Evolutionary conservation across 2,113 vertebrate species (phyloP).

Genomic region (Ramphastos sulfuratus): DNA sequence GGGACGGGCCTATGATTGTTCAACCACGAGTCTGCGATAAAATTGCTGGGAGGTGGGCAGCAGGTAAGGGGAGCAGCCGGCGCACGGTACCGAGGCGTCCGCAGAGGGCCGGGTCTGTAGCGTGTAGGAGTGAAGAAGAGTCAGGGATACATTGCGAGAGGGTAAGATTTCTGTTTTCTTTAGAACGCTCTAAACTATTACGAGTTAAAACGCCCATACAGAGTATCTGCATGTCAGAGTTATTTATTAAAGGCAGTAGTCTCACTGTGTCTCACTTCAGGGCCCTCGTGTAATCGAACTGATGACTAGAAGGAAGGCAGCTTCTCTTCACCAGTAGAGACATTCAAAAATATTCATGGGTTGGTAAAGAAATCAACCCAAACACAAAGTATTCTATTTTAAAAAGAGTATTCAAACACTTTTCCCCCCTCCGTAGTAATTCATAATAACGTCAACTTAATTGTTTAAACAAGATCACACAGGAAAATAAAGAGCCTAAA

Average conservation of each 20-base stretch:
- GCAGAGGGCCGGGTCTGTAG: background rate
- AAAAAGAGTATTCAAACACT: background rate
- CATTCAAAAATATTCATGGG: background rate
- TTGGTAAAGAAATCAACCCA: background rate
- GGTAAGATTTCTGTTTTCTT: fast-evolving
- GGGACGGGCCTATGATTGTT: fast-evolving
- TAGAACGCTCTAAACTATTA: background rate
- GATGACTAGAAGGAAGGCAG: background rate
- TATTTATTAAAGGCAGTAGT: too few relatives aligned
- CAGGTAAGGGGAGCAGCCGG: fast-evolving
- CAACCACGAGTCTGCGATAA: fast-evolving
- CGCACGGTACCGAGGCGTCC: background rate
- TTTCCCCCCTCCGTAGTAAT: background rate
- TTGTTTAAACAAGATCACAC: background rate
- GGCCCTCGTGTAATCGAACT: background rate
- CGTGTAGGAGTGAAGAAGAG: too few relatives aligned
- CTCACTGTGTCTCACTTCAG: background rate
- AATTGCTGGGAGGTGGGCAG: fast-evolving
- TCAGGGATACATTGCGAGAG: fast-evolving
- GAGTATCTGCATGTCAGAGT: background rate
- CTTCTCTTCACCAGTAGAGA: background rate
- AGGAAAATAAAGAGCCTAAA: background rate
- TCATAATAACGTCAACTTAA: background rate
- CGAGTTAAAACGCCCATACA: too few relatives aligned
- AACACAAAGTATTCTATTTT: fast-evolving